phyloP scores from a whole-genome alignment of 2,888 invertebrate species.

The Tholera decimalis region DNA sequence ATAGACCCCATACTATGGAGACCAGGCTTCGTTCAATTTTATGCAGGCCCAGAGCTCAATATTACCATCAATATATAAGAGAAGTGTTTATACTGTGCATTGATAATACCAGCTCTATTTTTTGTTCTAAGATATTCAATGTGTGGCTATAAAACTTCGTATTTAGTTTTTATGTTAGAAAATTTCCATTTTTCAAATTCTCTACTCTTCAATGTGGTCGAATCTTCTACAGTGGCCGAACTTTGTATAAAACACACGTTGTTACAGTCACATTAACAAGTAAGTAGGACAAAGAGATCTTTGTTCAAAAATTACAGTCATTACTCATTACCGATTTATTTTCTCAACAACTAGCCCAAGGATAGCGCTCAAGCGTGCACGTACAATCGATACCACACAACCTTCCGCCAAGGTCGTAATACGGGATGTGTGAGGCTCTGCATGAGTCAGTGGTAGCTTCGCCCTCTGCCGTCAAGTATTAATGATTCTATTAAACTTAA shows the following conservation, averaged over 20 bases:
- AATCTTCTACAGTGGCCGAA: slow-evolving; percentile 2
- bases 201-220: not conserved
- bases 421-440: slow-evolving; percentile 28
- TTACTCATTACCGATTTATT: slow-evolving; percentile 44
- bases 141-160: slow-evolving; percentile 1
- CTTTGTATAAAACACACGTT: slow-evolving; percentile 1
- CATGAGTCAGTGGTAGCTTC: slow-evolving; percentile 49
- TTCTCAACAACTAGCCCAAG: slow-evolving; percentile 51
- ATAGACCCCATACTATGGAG: slow-evolving; percentile 75
- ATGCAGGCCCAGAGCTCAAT: slow-evolving; percentile 31
- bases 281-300: slow-evolving; percentile 19
- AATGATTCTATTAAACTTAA: slow-evolving; percentile 75
- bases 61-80: slow-evolving; percentile 36
- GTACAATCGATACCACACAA: slow-evolving; percentile 41
- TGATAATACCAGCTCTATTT: slow-evolving; percentile 23
- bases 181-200: slow-evolving; percentile 1
- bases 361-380: slow-evolving; percentile 48
- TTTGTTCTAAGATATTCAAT: slow-evolving; percentile 10
- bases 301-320: slow-evolving; percentile 16
- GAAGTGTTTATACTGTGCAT: slow-evolving; percentile 16
- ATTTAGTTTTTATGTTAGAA: slow-evolving; percentile 7
- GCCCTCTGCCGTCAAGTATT: slow-evolving; percentile 58
- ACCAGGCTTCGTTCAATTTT: slow-evolving; percentile 63
- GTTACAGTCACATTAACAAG: slow-evolving; percentile 2
- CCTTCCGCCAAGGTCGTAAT: slow-evolving; percentile 57